These are phyloP conservation scores for Phenacoccus solenopsis DNA, from an alignment of 1,140 invertebrate species.

Conservation along the genomic window DNA sequence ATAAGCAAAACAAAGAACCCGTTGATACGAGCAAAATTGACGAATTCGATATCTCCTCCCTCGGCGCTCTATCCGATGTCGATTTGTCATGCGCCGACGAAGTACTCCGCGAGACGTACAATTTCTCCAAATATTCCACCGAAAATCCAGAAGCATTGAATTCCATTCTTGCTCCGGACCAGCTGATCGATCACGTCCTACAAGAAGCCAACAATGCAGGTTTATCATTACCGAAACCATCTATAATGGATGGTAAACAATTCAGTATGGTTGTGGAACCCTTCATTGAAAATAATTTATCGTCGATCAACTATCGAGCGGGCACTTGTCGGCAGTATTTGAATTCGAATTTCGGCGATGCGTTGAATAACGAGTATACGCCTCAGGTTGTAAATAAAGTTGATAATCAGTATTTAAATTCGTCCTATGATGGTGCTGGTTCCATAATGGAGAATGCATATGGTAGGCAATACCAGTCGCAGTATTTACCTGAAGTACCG, in stretches of 20 bases:
- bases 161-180: background rate
- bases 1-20: background rate
- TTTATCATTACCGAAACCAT: background rate
- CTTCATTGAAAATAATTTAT: background rate
- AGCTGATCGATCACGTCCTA: background rate
- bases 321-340: background rate
- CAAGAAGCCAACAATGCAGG: background rate
- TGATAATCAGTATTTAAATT: background rate
- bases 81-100: slow-evolving; percentile 5
- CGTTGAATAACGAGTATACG: background rate
- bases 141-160: background rate
- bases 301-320: background rate
- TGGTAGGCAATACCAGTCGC: background rate
- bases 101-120: background rate
- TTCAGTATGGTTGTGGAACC: background rate
- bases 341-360: background rate
- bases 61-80: background rate
- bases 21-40: background rate
- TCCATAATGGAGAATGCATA: background rate
- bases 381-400: background rate
- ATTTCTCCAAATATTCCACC: background rate
- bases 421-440: background rate
- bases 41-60: background rate
- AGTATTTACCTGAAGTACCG: slow-evolving; percentile 2
- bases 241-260: background rate